These are phyloP conservation scores for Plebejus argus DNA, from an alignment of 2,888 invertebrate species.

Conservation along the genomic window DNA sequence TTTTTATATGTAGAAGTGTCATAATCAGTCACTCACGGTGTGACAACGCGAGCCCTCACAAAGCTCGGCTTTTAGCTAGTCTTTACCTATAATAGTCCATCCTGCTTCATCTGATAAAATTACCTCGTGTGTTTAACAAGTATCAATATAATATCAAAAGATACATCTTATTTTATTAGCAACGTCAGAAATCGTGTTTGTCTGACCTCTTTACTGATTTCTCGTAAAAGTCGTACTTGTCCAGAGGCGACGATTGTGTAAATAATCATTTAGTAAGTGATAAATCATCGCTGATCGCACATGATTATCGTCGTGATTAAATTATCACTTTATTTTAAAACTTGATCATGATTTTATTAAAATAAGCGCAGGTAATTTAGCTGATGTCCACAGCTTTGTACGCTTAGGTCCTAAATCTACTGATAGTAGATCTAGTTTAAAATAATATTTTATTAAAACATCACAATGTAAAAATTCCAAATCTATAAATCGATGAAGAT, in stretches of 20 bases:
- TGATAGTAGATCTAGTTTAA: neutral
- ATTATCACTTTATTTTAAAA: slow-evolving; percentile 26
- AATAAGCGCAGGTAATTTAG: neutral
- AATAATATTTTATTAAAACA: neutral
- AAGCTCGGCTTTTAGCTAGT: neutral
- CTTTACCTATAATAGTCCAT: neutral
- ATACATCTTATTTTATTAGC: neutral
- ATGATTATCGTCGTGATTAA: slow-evolving; percentile 31
- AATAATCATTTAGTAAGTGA: slow-evolving; percentile 22
- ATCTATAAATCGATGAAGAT: neutral
- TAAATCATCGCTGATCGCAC: slow-evolving; percentile 32
- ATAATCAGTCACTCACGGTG: too few species aligned
- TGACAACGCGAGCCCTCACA: too few species aligned
- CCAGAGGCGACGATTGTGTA: slow-evolving; percentile 17
- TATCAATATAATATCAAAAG: neutral
- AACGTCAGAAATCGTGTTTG: neutral
- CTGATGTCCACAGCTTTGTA: neutral
- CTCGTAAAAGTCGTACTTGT: slow-evolving; percentile 6
- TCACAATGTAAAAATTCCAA: neutral
- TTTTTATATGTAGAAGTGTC: too few species aligned
- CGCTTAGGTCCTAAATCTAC: neutral
- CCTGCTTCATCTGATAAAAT: neutral
- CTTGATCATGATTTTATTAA: neutral
- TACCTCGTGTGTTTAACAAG: neutral
- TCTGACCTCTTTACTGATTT: slow-evolving; percentile 21